These are phyloP conservation scores for Nipponacmea schrenckii DNA, from an alignment of 2,888 invertebrate species.

Conservation along the genomic window DNA sequence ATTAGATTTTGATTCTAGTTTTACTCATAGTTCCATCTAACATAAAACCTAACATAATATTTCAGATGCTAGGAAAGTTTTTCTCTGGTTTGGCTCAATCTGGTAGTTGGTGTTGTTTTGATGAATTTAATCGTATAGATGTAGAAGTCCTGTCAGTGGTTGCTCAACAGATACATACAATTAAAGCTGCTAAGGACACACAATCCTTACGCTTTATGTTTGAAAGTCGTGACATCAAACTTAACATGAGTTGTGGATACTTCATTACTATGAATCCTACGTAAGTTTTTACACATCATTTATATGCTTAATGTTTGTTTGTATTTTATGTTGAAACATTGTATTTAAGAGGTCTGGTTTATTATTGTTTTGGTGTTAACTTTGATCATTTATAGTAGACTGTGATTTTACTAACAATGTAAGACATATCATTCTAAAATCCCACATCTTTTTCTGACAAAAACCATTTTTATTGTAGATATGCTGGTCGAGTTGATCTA, in stretches of 20 bases:
- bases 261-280: slow-evolving; percentile 68
- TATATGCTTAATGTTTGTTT: neutral
- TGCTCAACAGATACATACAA: slow-evolving; percentile 67
- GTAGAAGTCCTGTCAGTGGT: slow-evolving; percentile 68
- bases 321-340: too few relatives aligned
- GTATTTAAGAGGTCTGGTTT: too few relatives aligned
- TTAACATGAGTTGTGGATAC: slow-evolving; percentile 66
- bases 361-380: too few relatives aligned
- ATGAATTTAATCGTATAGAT: slow-evolving; percentile 68
- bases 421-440: too few relatives aligned
- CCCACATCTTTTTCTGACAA: too few relatives aligned
- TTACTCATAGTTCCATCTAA: too few relatives aligned
- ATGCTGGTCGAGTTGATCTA: slow-evolving; percentile 67
- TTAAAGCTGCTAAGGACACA: slow-evolving; percentile 66
- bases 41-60: neutral
- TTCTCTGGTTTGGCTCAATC: slow-evolving; percentile 68
- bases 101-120: slow-evolving; percentile 68
- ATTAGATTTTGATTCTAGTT: too few relatives aligned
- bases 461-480: slow-evolving; percentile 40
- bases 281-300: slow-evolving; percentile 44
- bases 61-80: slow-evolving; percentile 66
- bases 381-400: too few relatives aligned
- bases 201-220: slow-evolving; percentile 63
- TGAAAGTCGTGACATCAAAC: slow-evolving; percentile 66
- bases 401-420: too few relatives aligned